Evolutionary conservation across 1,140 invertebrate genomes (phyloP).

Genomic region (Triops cancriformis): DNA sequence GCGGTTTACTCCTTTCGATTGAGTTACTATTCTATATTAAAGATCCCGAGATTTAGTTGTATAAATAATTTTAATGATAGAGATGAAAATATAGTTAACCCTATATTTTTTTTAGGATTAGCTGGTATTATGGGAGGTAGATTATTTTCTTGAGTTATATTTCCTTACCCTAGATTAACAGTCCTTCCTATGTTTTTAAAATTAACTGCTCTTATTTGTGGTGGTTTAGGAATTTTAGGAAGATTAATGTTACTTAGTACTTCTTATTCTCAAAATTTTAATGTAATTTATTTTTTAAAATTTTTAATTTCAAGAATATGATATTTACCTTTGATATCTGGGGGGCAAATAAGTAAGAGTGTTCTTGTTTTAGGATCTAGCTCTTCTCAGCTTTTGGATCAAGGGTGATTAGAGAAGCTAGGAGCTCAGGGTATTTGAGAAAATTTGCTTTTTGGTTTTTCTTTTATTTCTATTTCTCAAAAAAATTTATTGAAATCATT

Average conservation of each 20-base stretch:
- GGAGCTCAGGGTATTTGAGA: slow-evolving; percentile 38
- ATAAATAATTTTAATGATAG: slow-evolving; percentile 43
- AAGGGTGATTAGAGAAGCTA: slow-evolving; percentile 44
- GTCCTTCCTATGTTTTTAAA: slow-evolving; percentile 29
- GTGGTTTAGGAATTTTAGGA: slow-evolving; percentile 1
- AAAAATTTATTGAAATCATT: slow-evolving; percentile 42
- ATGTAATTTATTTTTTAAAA: background rate
- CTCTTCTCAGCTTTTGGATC: slow-evolving; percentile 38
- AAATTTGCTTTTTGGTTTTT: slow-evolving; percentile 29
- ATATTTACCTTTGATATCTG: slow-evolving; percentile 42
- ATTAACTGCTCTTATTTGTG: slow-evolving; percentile 27
- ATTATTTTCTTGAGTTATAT: slow-evolving; percentile 42
- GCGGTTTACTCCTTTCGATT: slow-evolving; percentile 47
- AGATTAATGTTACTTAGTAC: background rate
- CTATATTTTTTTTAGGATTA: slow-evolving; percentile 45
- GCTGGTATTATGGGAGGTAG: slow-evolving; percentile 42
- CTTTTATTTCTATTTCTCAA: slow-evolving; percentile 37
- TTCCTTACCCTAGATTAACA: slow-evolving; percentile 36
- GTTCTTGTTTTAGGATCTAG: slow-evolving; percentile 34
- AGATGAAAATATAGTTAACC: slow-evolving; percentile 41
- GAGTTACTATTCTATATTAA: slow-evolving; percentile 45
- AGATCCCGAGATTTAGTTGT: slow-evolving; percentile 41
- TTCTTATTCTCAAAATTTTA: background rate
- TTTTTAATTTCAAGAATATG: slow-evolving; percentile 36
- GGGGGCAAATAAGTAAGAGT: slow-evolving; percentile 34